A percentile compares a stretch with the other conserved stretches of the same genome.
phyloP scores from a whole-genome alignment of 2,888 invertebrate species.

The Strigamia transsilvanica region DNA sequence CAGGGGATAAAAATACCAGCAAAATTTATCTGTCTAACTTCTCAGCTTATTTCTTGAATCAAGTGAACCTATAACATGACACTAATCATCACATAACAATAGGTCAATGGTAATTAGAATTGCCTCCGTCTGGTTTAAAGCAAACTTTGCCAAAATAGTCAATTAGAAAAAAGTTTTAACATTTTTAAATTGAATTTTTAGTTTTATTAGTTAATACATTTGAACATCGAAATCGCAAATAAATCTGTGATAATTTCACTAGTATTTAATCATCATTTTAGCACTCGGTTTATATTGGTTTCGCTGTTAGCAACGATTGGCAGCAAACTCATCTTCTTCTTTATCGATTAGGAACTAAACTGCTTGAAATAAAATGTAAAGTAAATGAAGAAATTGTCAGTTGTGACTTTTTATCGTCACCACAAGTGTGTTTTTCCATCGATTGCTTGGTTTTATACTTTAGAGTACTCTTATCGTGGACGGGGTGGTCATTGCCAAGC shows the following conservation, averaged over 20 bases:
- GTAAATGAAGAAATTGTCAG: constrained; percentile 42
- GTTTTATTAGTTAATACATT: too few relatives aligned
- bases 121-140: too few relatives aligned
- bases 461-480: constrained; percentile 6
- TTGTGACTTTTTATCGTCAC: constrained; percentile 40
- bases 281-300: constrained; percentile 12
- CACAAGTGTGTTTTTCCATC: neutral
- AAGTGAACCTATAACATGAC: neutral
- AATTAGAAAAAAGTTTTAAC: too few relatives aligned
- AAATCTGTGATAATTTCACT: too few relatives aligned
- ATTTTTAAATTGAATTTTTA: too few relatives aligned
- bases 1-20: neutral
- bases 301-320: neutral
- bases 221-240: too few relatives aligned
- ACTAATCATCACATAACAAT: neutral
- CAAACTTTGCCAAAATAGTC: too few relatives aligned
- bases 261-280: constrained; percentile 3
- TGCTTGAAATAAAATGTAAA: constrained; percentile 18
- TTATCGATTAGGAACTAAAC: constrained; percentile 29
- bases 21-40: neutral
- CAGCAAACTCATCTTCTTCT: neutral
- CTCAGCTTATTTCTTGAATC: neutral
- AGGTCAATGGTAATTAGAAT: neutral
- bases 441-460: constrained; percentile 31
- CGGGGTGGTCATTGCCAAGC: constrained; percentile 33